Evolutionary conservation across 2,888 invertebrate genomes (phyloP).

Genomic region (Aphrophora alni): DNA sequence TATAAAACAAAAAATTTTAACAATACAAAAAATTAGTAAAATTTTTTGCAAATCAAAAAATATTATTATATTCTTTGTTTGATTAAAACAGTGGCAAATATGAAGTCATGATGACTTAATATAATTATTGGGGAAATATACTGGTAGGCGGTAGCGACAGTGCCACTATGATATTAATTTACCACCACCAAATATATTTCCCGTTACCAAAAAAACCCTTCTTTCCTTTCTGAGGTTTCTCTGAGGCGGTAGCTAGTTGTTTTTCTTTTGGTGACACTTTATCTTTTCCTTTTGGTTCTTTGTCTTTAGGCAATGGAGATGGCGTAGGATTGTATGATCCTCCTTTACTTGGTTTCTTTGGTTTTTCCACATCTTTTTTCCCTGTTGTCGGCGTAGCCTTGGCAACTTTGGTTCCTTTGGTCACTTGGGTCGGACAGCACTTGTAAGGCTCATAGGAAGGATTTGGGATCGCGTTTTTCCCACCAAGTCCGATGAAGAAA

Average conservation of each 20-base stretch:
- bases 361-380: constrained; percentile 31
- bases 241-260: constrained; percentile 37
- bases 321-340: constrained; percentile 35
- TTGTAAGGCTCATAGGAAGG: constrained; percentile 87
- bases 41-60: not conserved
- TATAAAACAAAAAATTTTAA: not conserved
- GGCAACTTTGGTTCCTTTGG: constrained; percentile 79
- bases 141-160: not conserved
- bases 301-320: constrained; percentile 56
- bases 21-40: not conserved
- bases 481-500: constrained; percentile 95
- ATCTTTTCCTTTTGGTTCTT: constrained; percentile 38
- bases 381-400: constrained; percentile 60
- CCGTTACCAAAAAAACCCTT: constrained; percentile 86
- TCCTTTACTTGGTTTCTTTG: constrained; percentile 18
- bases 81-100: not conserved
- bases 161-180: constrained; percentile 61
- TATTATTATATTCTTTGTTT: not conserved
- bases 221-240: constrained; percentile 65
- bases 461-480: constrained; percentile 76
- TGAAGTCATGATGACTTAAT: not conserved
- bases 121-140: not conserved
- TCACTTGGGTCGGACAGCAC: constrained; percentile 88
- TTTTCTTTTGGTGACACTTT: constrained; percentile 43
- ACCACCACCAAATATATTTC: constrained; percentile 85